Conservation (phyloP, 2,888 invertebrate species). For the Leucania comma region DNA sequence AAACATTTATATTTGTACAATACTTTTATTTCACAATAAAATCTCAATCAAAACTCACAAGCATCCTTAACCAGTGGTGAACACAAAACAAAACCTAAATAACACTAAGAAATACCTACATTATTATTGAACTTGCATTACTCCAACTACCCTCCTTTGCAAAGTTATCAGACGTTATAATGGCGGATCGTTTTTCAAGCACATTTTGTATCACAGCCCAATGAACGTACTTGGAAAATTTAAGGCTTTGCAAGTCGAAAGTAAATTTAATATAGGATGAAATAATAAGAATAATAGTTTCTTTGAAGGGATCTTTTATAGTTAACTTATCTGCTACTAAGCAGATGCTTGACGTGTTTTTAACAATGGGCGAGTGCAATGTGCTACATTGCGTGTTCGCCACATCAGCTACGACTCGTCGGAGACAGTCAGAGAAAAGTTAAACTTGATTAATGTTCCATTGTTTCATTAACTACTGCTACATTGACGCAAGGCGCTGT, state of each 20-base stretch:
- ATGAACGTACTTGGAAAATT: conserved; percentile 61
- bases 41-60: conserved; percentile 88
- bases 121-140: conserved; percentile 70
- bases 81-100: conserved; percentile 84
- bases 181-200: conserved; percentile 67
- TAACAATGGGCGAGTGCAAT: conserved; percentile 10
- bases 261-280: conserved; percentile 45
- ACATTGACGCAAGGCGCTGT: conserved; percentile 47
- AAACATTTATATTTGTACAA: conserved; percentile 78
- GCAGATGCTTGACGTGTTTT: conserved; percentile 52
- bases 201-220: conserved; percentile 71
- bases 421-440: conserved; percentile 57
- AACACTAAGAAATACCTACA: conserved; percentile 80
- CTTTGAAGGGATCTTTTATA: conserved; percentile 49
- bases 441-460: conserved; percentile 28
- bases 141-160: conserved; percentile 55
- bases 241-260: conserved; percentile 59
- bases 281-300: conserved; percentile 55
- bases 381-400: not conserved
- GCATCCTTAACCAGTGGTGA: conserved; percentile 83
- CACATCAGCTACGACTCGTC: conserved; percentile 26
- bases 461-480: conserved; percentile 42
- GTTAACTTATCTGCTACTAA: conserved; percentile 54
- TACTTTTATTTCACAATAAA: conserved; percentile 88
- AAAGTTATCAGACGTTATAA: conserved; percentile 55